phyloP scores from a whole-genome alignment of 2,888 invertebrate genomes.

The Adelphocoris suturalis region DNA sequence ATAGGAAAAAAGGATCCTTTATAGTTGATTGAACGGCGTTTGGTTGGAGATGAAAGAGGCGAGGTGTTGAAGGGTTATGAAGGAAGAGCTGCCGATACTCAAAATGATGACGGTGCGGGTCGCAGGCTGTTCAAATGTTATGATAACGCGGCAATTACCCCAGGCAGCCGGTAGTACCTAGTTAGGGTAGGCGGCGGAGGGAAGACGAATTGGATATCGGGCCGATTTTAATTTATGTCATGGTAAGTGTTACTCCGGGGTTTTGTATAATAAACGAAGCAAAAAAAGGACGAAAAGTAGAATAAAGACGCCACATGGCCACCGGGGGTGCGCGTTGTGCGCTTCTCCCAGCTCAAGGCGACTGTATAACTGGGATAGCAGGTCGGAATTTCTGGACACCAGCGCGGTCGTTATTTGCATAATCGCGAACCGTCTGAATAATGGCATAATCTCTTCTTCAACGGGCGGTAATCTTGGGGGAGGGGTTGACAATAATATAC shows the following conservation, averaged over 20 bases:
- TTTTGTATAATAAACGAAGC: slow-evolving; percentile 36
- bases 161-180: background rate
- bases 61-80: slow-evolving; percentile 13
- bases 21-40: slow-evolving; percentile 19
- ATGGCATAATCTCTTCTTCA: slow-evolving; percentile 14
- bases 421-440: background rate
- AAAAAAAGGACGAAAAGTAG: background rate
- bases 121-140: slow-evolving; percentile 32
- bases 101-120: slow-evolving; percentile 27
- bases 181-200: background rate
- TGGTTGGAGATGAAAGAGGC: background rate
- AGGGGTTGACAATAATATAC: background rate
- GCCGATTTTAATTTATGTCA: slow-evolving; percentile 7
- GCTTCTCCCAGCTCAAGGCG: background rate
- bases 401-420: slow-evolving; percentile 2
- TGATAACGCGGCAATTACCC: slow-evolving; percentile 31
- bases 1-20: background rate
- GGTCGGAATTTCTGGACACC: background rate
- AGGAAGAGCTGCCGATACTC: slow-evolving; percentile 33
- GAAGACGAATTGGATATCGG: slow-evolving; percentile 36
- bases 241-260: slow-evolving; percentile 38
- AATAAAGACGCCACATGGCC: slow-evolving; percentile 39
- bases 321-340: slow-evolving; percentile 11
- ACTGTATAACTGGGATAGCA: background rate
- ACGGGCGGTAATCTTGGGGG: background rate